Evolutionary conservation across 2,888 invertebrate species (phyloP).

Genomic region (Euplexia lucipara): DNA sequence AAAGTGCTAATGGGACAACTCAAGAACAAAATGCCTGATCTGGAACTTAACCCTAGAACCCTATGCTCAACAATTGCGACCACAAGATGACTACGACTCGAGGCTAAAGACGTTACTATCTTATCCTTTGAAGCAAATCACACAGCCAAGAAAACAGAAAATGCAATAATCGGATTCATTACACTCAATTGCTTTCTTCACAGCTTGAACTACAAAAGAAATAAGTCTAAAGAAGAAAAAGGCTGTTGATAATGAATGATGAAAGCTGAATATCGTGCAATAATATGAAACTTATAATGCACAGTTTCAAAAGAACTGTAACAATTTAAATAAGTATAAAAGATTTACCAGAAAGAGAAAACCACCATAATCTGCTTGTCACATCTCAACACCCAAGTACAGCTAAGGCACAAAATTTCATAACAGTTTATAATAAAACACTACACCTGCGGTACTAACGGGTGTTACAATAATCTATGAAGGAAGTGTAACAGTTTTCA

Average conservation of each 20-base stretch:
- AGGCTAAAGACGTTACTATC: neutral
- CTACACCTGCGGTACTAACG: slow-evolving; percentile 41
- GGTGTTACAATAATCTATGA: slow-evolving; percentile 56
- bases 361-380: slow-evolving; percentile 8
- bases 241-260: neutral
- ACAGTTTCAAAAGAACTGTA: no score
- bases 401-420: slow-evolving; percentile 26
- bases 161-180: slow-evolving; percentile 21
- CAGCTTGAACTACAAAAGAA: neutral
- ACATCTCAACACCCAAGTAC: slow-evolving; percentile 27
- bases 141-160: neutral
- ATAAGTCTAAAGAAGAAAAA: neutral
- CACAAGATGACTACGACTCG: neutral
- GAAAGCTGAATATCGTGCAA: neutral
- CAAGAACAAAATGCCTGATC: no score
- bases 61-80: no score
- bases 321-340: no score
- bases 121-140: slow-evolving; percentile 1
- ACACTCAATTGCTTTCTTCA: slow-evolving; percentile 15
- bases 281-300: neutral
- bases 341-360: neutral
- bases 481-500: slow-evolving; percentile 63
- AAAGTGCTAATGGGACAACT: no score
- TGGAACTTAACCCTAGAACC: no score
- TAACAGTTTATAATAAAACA: slow-evolving; percentile 48